Conservation (phyloP, 2,797 vertebrate genomes). For the Triplophysa bombifrons region DNA sequence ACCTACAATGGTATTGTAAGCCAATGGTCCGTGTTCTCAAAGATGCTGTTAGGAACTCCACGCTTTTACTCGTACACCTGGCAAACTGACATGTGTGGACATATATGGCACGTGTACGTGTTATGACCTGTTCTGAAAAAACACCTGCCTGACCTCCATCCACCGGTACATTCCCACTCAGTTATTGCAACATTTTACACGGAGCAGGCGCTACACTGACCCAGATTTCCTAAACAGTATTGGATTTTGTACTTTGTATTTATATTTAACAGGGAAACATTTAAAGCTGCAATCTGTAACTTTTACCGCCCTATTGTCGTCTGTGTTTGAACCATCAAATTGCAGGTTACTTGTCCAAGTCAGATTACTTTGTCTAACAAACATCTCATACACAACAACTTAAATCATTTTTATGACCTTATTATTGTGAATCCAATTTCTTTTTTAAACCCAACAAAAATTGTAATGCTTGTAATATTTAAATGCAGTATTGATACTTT, state of each 20-base stretch:
- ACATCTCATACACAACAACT: too few species aligned
- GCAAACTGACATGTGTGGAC: conserved; percentile 16
- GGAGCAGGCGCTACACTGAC: neutral
- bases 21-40: conserved; percentile 21
- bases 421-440: too few species aligned
- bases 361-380: too few species aligned
- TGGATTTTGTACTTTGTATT: neutral
- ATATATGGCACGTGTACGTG: conserved; percentile 11
- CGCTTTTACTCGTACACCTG: conserved; percentile 23
- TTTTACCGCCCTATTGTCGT: too few species aligned
- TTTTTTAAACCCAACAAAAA: too few species aligned
- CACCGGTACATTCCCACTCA: neutral
- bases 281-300: too few species aligned
- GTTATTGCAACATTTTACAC: neutral
- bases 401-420: too few species aligned
- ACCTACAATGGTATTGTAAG: conserved; percentile 20
- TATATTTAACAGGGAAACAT: too few species aligned
- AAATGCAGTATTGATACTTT: too few species aligned
- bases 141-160: conserved; percentile 1
- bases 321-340: too few species aligned
- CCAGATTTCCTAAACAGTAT: neutral
- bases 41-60: conserved; percentile 1
- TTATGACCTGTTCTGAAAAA: conserved; percentile 20
- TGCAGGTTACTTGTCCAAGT: too few species aligned
- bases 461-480: too few species aligned